Conservation (phyloP, 35 echinoderm and acorn worm genomes). For the Lytechinus variegatus region DNA sequence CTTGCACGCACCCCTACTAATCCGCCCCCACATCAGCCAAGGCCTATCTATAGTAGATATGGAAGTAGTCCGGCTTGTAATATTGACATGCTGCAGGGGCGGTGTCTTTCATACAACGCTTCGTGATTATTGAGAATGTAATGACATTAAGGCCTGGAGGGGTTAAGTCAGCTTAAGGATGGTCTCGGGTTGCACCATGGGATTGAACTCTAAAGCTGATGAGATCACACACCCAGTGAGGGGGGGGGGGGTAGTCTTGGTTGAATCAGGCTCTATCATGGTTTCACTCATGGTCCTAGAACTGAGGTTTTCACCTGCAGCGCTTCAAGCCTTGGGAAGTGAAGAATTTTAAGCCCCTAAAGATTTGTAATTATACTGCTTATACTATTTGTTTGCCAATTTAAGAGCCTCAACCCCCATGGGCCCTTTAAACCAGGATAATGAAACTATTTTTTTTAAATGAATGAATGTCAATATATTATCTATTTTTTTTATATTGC, state of each 20-base stretch:
- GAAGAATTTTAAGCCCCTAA: no score
- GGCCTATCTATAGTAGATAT: background rate
- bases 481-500: no score
- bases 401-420: no score
- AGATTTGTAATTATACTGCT: no score
- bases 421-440: no score
- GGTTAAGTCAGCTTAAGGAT: slow-evolving; percentile 30
- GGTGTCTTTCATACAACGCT: slow-evolving; percentile 8
- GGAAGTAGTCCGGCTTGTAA: background rate
- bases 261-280: background rate
- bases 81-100: slow-evolving; percentile 24
- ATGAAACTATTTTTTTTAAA: no score
- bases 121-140: slow-evolving; percentile 35
- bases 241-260: background rate
- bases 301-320: no score
- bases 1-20: no score
- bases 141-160: slow-evolving; percentile 28
- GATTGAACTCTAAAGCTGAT: background rate
- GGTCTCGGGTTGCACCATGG: slow-evolving; percentile 6
- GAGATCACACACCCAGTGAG: background rate
- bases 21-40: background rate
- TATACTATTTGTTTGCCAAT: no score
- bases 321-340: no score
- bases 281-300: no score
- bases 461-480: no score